Conservation (phyloP, 2,888 invertebrate genomes). For the Polydrusus cervinus region DNA sequence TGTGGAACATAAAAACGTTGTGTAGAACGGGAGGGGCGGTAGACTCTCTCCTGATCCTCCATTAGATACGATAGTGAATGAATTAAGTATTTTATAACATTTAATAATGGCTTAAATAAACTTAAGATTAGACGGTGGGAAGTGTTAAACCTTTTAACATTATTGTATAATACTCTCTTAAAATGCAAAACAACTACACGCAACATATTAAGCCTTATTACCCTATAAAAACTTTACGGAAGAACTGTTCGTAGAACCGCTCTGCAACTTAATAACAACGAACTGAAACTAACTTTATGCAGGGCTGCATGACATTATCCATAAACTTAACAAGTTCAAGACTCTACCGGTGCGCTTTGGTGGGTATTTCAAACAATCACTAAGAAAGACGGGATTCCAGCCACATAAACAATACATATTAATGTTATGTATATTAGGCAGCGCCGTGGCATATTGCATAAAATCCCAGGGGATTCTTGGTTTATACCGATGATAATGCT, state of each 20-base stretch:
- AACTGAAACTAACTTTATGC: slow-evolving; percentile 24
- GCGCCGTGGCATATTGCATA: slow-evolving; percentile 32
- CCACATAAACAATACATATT: slow-evolving; percentile 51
- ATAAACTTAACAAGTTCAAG: slow-evolving; percentile 37
- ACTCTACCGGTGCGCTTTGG: slow-evolving; percentile 36
- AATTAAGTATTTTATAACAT: too few relatives aligned
- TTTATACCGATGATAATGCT: slow-evolving; percentile 27
- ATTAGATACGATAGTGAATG: too few relatives aligned
- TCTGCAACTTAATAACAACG: slow-evolving; percentile 15
- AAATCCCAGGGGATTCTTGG: slow-evolving; percentile 31
- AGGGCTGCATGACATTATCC: neutral
- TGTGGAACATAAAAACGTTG: too few relatives aligned
- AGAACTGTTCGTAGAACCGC: neutral
- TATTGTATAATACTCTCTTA: neutral
- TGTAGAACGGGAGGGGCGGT: too few relatives aligned
- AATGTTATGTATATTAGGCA: slow-evolving; percentile 46
- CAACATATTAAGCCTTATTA: neutral
- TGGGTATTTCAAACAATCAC: slow-evolving; percentile 42
- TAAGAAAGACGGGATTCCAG: slow-evolving; percentile 37
- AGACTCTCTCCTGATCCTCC: too few relatives aligned
- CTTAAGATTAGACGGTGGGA: too few relatives aligned
- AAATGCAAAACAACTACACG: neutral
- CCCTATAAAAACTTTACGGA: neutral
- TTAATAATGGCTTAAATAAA: too few relatives aligned
- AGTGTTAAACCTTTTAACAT: too few relatives aligned